Evolutionary conservation across 2,888 invertebrate species (phyloP).

Genomic region (Netelia inedita): DNA sequence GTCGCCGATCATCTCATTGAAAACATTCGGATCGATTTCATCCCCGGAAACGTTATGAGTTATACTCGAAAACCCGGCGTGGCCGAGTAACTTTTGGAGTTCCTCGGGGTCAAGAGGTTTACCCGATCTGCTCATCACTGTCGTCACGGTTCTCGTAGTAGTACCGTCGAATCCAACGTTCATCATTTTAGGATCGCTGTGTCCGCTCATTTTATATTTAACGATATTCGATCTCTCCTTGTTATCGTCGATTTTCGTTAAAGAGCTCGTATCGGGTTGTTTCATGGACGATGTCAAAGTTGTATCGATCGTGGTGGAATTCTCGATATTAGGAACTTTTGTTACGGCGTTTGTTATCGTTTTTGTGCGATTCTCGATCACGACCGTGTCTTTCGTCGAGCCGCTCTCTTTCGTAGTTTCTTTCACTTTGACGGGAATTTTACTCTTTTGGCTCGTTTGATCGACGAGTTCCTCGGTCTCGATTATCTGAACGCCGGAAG

Average conservation of each 20-base stretch:
- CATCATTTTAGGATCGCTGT: constrained; percentile 28
- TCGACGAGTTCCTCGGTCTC: constrained; percentile 31
- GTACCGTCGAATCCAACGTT: constrained; percentile 43
- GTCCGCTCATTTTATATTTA: constrained; percentile 37
- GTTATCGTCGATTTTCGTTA: background rate
- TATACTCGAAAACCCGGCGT: constrained; percentile 50
- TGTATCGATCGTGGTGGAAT: constrained; percentile 5
- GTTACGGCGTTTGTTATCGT: constrained; percentile 55
- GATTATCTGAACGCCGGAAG: constrained; percentile 35
- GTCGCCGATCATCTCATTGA: constrained; percentile 68
- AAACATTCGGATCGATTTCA: constrained; percentile 68
- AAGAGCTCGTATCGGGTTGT: constrained; percentile 29
- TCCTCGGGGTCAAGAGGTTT: constrained; percentile 63
- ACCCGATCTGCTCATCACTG: constrained; percentile 70
- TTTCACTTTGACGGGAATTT: constrained; percentile 85
- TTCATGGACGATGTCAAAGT: constrained; percentile 23
- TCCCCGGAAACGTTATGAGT: constrained; percentile 45
- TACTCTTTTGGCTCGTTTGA: constrained; percentile 81
- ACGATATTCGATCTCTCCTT: constrained; percentile 33
- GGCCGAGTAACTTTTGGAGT: constrained; percentile 65
- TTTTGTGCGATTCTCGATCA: constrained; percentile 29
- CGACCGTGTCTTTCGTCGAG: constrained; percentile 37
- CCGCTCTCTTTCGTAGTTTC: constrained; percentile 74
- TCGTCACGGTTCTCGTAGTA: constrained; percentile 70
- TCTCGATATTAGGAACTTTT: constrained; percentile 46